These are phyloP conservation scores for Drosophila carrolli DNA, from an alignment of 1,140 invertebrate species.

Conservation along the genomic window DNA sequence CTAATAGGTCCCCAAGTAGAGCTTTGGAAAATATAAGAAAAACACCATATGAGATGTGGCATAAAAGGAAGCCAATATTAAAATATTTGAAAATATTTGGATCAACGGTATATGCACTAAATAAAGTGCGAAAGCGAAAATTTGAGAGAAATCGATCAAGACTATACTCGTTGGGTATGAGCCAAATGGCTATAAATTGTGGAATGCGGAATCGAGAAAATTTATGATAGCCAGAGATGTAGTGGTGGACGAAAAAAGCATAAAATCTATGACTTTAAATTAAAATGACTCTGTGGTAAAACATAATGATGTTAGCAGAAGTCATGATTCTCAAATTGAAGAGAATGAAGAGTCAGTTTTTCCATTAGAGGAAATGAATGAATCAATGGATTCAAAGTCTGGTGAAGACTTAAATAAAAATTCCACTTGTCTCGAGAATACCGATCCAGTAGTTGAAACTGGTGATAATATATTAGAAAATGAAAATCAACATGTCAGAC, in stretches of 20 bases:
- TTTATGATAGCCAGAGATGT: too few relatives aligned
- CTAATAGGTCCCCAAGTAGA: too few relatives aligned
- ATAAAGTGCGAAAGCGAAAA: too few relatives aligned
- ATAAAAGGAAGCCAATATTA: too few relatives aligned
- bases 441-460: slow-evolving; percentile 27
- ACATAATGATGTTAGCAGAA: slow-evolving; percentile 7
- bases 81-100: too few relatives aligned
- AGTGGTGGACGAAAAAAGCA: slow-evolving; percentile 42
- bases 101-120: too few relatives aligned
- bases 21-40: too few relatives aligned
- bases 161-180: too few relatives aligned
- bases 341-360: slow-evolving; percentile 5
- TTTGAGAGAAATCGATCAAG: too few relatives aligned
- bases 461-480: slow-evolving; percentile 25
- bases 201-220: too few relatives aligned
- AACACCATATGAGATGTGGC: too few relatives aligned
- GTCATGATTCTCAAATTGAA: slow-evolving; percentile 17
- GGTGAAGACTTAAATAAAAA: slow-evolving; percentile 24
- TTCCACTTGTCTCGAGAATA: slow-evolving; percentile 22
- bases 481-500: slow-evolving; percentile 37
- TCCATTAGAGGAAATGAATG: slow-evolving; percentile 11
- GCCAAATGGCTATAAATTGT: too few relatives aligned
- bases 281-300: slow-evolving; percentile 23
- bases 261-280: slow-evolving; percentile 57
- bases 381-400: slow-evolving; percentile 21